phyloP scores from a whole-genome alignment of 1,140 invertebrate species.

The Cydia splendana region DNA sequence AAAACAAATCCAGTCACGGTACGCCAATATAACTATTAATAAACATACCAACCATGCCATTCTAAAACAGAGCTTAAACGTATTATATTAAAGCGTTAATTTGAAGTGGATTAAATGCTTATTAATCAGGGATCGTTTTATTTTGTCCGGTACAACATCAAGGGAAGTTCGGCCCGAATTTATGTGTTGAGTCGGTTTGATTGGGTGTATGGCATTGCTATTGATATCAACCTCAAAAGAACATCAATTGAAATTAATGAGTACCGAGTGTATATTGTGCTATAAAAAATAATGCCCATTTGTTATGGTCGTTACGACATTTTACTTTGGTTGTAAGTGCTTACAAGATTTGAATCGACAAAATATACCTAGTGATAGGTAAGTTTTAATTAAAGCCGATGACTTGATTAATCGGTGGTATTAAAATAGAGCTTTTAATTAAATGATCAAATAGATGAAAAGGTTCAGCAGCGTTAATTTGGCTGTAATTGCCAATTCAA shows the following conservation, averaged over 20 bases:
- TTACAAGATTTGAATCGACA: neutral
- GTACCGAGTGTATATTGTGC: neutral
- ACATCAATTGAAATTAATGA: neutral
- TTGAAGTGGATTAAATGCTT: neutral
- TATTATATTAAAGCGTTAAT: neutral
- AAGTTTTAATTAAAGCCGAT: neutral
- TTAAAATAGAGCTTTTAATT: neutral
- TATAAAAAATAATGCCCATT: neutral
- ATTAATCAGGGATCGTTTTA: constrained; percentile 30
- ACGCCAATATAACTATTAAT: constrained; percentile 11
- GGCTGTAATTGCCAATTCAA: too few relatives aligned
- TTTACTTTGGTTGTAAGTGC: neutral
- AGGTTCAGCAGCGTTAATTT: too few relatives aligned
- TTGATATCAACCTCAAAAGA: constrained; percentile 6
- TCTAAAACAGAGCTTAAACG: neutral
- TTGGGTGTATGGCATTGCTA: constrained; percentile 11
- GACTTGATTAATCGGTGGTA: neutral
- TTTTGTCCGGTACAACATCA: constrained; percentile 17
- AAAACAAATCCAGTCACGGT: constrained; percentile 26
- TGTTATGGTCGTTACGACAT: neutral
- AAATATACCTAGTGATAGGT: neutral
- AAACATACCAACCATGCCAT: neutral
- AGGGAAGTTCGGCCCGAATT: constrained; percentile 13
- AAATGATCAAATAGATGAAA: too few relatives aligned
- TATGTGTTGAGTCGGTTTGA: neutral